These are phyloP conservation scores for Holothuria scabra DNA, from an alignment of 53 echinoderm and acorn worm species.

Conservation along the genomic window DNA sequence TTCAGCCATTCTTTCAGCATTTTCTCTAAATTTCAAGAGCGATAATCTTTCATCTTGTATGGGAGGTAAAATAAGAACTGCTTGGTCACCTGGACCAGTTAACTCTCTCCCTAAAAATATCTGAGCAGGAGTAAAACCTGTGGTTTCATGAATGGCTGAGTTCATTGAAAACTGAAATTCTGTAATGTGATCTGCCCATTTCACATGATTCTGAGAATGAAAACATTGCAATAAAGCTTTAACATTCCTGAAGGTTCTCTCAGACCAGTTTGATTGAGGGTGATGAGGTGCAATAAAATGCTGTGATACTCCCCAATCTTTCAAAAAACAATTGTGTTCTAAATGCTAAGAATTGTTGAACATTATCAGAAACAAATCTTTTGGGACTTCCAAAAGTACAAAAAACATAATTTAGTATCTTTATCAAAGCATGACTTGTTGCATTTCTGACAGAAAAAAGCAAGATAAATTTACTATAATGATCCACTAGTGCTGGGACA, in stretches of 20 bases:
- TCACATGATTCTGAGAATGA: too few relatives aligned
- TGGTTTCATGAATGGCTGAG: constrained; percentile 59
- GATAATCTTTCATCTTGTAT: constrained; percentile 11
- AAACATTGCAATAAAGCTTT: constrained; percentile 67
- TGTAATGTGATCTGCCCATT: constrained; percentile 61
- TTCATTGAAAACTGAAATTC: constrained; percentile 63
- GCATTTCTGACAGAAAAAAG: constrained; percentile 58
- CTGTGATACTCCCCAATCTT: constrained; percentile 64
- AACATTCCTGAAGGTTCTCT: constrained; percentile 60
- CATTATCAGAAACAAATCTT: constrained; percentile 65
- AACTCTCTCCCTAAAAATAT: too few relatives aligned
- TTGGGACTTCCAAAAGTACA: constrained; percentile 67
- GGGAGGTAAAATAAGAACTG: constrained; percentile 13
- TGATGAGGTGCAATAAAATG: constrained; percentile 65
- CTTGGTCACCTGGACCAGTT: too few relatives aligned
- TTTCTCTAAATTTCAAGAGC: background rate
- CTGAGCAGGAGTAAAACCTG: too few relatives aligned
- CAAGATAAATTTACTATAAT: constrained; percentile 51
- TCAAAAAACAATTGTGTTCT: background rate
- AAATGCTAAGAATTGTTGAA: constrained; percentile 51
- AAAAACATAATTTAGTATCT: too few relatives aligned
- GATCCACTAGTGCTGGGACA: constrained; percentile 39
- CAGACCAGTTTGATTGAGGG: constrained; percentile 68
- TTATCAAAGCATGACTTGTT: too few relatives aligned
- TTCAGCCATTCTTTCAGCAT: background rate